Evolutionary conservation across 1,140 invertebrate genomes (phyloP).

Genomic region (Bemisia tabaci): DNA sequence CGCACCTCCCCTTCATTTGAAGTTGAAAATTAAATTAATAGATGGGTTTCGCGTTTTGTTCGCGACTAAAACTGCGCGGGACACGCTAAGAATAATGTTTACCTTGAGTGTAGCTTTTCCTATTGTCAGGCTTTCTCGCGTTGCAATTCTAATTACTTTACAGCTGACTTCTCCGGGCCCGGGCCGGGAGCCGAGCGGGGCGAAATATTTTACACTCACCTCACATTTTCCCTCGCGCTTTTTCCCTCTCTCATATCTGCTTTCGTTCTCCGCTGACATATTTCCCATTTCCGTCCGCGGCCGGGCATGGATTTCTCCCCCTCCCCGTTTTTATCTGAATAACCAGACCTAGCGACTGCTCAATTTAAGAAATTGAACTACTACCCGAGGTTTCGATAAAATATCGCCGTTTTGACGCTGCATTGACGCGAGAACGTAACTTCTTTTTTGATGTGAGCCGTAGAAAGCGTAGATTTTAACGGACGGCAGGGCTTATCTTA

Average conservation of each 20-base stretch:
- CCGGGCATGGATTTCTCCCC: not conserved
- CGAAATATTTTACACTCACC: not conserved
- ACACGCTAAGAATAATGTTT: not conserved
- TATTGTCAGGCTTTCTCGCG: not conserved
- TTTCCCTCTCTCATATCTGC: not conserved
- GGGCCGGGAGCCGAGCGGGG: not conserved
- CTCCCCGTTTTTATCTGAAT: not conserved
- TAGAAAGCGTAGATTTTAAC: too few relatives aligned
- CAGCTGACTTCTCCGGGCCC: not conserved
- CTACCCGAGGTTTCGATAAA: too few relatives aligned
- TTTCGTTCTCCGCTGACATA: not conserved
- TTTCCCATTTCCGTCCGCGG: not conserved
- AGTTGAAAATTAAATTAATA: not conserved
- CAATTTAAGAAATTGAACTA: too few relatives aligned
- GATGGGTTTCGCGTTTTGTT: not conserved
- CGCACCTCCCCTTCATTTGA: not conserved
- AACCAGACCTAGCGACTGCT: too few relatives aligned
- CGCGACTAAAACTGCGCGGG: not conserved
- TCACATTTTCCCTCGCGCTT: not conserved
- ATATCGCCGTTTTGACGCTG: not conserved
- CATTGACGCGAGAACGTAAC: not conserved
- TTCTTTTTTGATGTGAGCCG: too few relatives aligned
- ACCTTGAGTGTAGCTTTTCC: not conserved
- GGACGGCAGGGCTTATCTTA: too few relatives aligned
- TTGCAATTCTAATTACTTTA: not conserved